Evolutionary conservation across 2,888 invertebrate species (phyloP), one percentile per base, ranked within the genome.

Genomic region (Cheilosia vulpina): DNA sequence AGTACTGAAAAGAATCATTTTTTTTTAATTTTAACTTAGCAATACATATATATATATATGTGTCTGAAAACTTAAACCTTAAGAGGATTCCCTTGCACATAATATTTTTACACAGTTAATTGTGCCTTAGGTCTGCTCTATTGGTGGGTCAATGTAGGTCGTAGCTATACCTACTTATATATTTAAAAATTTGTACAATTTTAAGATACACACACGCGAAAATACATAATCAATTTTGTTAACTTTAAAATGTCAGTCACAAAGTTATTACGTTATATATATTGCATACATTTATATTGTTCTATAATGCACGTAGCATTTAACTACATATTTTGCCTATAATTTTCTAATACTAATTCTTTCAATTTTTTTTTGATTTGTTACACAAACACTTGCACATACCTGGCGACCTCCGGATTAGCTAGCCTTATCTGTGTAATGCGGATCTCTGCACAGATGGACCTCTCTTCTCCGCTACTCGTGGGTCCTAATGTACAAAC

Each of bases 321-420:
- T 78, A 75, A 62, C 72, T 83, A 87, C 38, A 38, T 13, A 38
- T 87, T 27, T 66, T 88, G 87, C 89, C 89, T 88, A 80, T 87
- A 79, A 84, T 83, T 83, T 62, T 79, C 66, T 84, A 62, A 31
- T 88, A 79, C 76, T 72, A 47, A 77, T 52, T 82, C 87, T 38
- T 45, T 31, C 9, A 1, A 31, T 9, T 7, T 9, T 31, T 31
- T 9, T 31, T 4, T 15, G 34, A 58, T 58, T 24, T 68, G 47
- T 72, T 77, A 71, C 58, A 9, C 87, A 87, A 87, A 77, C 84
- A 79, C 53, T 83, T 87, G n/a, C n/a, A n/a, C n/a, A n/a, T n/a
- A n/a, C n/a, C n/a, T n/a, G n/a, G n/a, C n/a, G n/a, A n/a, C n/a
- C n/a, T n/a, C n/a, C n/a, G n/a, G n/a, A n/a, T n/a, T n/a, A n/a